Conservation (phyloP, 2,113 vertebrate genomes). For the Sialia sialis region DNA sequence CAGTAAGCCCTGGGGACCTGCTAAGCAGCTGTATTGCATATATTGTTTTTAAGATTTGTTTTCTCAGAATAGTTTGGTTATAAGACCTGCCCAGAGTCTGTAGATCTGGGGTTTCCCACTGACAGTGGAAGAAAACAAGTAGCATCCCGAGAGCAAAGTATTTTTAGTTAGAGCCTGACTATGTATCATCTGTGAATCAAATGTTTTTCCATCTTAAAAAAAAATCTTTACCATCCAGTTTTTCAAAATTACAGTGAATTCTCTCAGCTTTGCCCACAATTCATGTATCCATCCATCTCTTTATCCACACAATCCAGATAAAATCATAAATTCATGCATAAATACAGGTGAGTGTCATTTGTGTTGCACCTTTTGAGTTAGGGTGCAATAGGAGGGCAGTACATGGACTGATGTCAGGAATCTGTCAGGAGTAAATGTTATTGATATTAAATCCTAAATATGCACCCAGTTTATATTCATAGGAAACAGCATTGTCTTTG, state of each 20-base stretch:
- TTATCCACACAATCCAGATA: not conserved
- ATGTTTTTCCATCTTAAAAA: not conserved
- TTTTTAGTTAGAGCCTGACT: not conserved
- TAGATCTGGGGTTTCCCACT: not conserved
- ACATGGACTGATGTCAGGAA: not conserved
- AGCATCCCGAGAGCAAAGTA: not conserved
- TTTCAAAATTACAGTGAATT: not conserved
- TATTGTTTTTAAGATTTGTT: constrained; percentile 32
- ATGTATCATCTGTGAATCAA: not conserved
- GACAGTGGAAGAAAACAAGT: not conserved
- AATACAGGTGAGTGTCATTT: not conserved
- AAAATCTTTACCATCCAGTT: not conserved
- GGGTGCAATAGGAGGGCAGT: not conserved
- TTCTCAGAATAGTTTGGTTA: constrained; percentile 10
- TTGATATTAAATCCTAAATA: not conserved
- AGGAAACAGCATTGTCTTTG: not conserved
- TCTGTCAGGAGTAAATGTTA: not conserved
- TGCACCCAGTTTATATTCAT: not conserved
- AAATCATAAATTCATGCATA: not conserved
- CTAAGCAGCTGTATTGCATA: constrained; percentile 6
- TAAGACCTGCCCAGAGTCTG: not conserved
- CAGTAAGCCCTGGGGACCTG: constrained; percentile 12
- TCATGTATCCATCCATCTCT: not conserved
- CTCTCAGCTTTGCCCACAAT: not conserved
- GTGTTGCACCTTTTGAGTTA: not conserved